Evolutionary conservation across 2,797 vertebrate species (phyloP), one percentile per base, ranked within the genome.

Genomic region (Ptychadena robeensis): DNA sequence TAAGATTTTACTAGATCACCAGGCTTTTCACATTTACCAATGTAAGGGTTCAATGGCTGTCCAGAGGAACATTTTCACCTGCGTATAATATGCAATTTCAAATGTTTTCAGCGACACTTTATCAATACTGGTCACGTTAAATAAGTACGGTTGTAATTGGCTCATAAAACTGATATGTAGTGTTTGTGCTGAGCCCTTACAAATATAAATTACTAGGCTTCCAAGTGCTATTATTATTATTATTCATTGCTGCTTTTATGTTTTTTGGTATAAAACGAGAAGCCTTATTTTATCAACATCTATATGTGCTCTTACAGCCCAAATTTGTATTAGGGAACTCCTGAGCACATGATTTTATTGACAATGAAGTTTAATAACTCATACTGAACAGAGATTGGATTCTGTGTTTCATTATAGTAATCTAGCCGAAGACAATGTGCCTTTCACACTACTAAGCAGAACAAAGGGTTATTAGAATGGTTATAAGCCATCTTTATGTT

Each of bases 101-200:
- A 71, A 37, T 78, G 30, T 71, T 78, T 65, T 65, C 30, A n/a
- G 57, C 9, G 59, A 67, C 31, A 22, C 70, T 38, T 78, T 79
- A 82, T 76, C 72, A 67, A 63, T 69, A 82, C 15, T 27, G n/a
- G 64, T 11, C 38, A 35, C 8, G 25, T 76, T 61, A 75, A 82
- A 82, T 82, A 18, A 82, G 80, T 69, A 57, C 18, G n/a, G 25
- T 61, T 69, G 80, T 75, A 82, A 82, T 82, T 75, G 72, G 76
- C 80, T 82, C 64, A 82, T 82, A 75, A 82, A 82, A 38, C 6
- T 82, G 72, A 82, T 76, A 82, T 82, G 72, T 82, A 63, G 72
- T 40, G 10, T 82, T 69, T 63, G 64, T 61, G 22, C 22, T 34
- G 10, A 31, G 48, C 48, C 25, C 32, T 59, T 82, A 75, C 32